Conservation (phyloP, 2,113 vertebrate species). For the Nematolebias whitei region DNA sequence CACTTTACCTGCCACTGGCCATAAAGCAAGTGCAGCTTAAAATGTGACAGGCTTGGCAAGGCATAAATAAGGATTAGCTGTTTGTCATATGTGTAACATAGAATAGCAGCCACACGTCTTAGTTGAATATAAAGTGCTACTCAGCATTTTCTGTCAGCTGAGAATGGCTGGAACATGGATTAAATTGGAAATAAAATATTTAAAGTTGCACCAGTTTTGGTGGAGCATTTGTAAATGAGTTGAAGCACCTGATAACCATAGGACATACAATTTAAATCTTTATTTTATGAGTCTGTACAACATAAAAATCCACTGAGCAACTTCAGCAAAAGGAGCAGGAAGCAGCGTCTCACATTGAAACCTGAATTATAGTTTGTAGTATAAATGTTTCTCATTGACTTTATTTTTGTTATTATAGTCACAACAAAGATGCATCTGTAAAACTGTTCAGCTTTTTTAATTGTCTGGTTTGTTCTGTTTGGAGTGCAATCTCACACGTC, state of each 20-base stretch:
- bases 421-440: background rate
- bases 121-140: constrained; percentile 68
- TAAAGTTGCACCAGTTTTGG: constrained; percentile 56
- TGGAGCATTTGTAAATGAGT: constrained; percentile 26
- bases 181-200: constrained; percentile 59
- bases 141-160: constrained; percentile 66
- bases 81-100: constrained; percentile 69
- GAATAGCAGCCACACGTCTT: constrained; percentile 66
- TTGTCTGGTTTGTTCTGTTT: too few relatives aligned
- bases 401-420: background rate
- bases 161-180: constrained; percentile 64
- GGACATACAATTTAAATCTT: constrained; percentile 52
- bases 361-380: background rate
- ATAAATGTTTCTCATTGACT: background rate
- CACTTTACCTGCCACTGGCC: constrained; percentile 74
- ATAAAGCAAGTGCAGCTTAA: constrained; percentile 74
- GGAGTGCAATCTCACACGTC: too few relatives aligned
- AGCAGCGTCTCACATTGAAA: constrained; percentile 2
- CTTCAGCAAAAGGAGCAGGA: constrained; percentile 10
- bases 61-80: constrained; percentile 78
- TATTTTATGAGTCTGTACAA: constrained; percentile 9
- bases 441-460: too few relatives aligned
- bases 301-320: background rate
- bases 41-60: constrained; percentile 62
- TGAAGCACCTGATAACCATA: constrained; percentile 49